phyloP scores from a whole-genome alignment of 1,140 invertebrate species.

The Sarcophaga peregrina region DNA sequence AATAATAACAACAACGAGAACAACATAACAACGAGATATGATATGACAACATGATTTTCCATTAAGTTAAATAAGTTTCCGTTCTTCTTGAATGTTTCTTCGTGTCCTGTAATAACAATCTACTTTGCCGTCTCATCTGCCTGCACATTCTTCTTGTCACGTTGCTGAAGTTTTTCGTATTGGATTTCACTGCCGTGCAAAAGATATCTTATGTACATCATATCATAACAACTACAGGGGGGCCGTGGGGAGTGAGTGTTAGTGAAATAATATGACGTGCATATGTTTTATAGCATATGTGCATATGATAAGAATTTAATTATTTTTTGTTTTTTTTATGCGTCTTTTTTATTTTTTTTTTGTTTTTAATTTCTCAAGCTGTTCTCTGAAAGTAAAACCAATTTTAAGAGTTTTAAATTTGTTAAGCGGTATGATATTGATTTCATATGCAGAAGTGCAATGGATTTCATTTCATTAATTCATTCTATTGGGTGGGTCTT shows the following conservation, averaged over 20 bases:
- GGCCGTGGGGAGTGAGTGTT: background rate
- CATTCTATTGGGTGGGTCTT: no score
- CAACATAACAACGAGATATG: background rate
- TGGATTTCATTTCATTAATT: no score
- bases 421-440: no score
- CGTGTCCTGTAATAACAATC: background rate
- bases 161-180: background rate
- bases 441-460: no score
- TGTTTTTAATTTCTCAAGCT: no score
- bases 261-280: no score
- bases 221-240: background rate
- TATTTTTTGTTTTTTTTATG: no score
- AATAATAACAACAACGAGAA: background rate
- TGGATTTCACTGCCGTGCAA: background rate
- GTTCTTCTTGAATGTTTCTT: background rate
- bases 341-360: no score
- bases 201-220: background rate
- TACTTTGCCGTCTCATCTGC: background rate
- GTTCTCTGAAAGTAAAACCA: no score
- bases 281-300: no score
- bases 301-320: no score
- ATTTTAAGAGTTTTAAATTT: no score
- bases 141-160: background rate
- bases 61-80: slow-evolving; percentile 6
- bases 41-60: background rate